Evolutionary conservation across 2,888 invertebrate genomes (phyloP), one percentile per base, ranked within the genome.

Genomic region (Diarsia dahlii): DNA sequence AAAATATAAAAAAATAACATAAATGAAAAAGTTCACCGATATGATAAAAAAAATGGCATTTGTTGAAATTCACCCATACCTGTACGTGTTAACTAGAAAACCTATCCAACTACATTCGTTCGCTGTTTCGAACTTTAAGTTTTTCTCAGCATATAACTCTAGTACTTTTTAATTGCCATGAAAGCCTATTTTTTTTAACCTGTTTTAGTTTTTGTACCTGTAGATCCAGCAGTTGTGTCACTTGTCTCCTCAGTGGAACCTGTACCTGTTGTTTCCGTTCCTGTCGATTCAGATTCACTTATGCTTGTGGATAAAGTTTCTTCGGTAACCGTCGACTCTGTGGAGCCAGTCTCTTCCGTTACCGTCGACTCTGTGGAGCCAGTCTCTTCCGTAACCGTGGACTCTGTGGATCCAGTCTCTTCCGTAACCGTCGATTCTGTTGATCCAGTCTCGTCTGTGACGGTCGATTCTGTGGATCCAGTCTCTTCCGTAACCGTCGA

Each of bases 391-490:
- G 73, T 58, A 8, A 39, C 15, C 2, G 73, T 48, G 0, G 74
- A 48, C 50, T 66, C 75, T n/a, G 66, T 74, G 0, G 73, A 48
- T 15, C 20, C 39, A 8, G 60, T 71, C 9, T 74, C 71, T 0
- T 80, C 85, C 12, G 84, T 82, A 9, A 74, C 71, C 8, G 85
- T 71, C 3, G 77, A 64, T 45, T 70, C 79, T 13, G 78, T 81
- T 0, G 71, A 39, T 23, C 18, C 60, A 15, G 68, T 68, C 20
- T 80, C 78, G 18, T 76, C 82, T 28, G 77, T 86, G 23, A 28
- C 15, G 1, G 73, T 48, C 0, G 74, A 48, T 58, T 66, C 75
- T n/a, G 66, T 74, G 0, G 73, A 48, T 15, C 15, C 39, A 8
- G 60, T 71, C 6, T 74, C 71, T 0, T 80, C 85, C 12, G 84